Evolutionary conservation across 2,797 vertebrate genomes (phyloP).

Genomic region (Gambelia wislizenii): DNA sequence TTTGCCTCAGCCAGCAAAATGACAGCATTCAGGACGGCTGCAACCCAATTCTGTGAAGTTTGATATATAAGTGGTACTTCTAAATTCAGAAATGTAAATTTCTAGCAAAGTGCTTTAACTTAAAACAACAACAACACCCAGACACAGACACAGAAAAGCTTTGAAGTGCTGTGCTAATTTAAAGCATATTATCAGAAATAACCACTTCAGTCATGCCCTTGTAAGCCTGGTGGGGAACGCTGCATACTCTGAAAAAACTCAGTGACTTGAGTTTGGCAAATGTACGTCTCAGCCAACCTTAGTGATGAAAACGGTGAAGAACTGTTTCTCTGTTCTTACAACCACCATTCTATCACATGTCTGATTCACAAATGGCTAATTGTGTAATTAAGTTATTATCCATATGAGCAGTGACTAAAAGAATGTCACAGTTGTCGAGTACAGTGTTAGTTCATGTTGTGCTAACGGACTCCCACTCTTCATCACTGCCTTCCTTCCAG

Average conservation of each 20-base stretch:
- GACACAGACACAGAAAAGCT: background rate
- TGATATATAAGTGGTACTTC: background rate
- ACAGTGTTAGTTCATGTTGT: constrained; percentile 11
- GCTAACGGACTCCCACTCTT: constrained; percentile 29
- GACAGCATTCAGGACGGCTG: background rate
- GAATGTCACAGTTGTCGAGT: constrained; percentile 25
- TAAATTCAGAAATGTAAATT: background rate
- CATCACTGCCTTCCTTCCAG: constrained; percentile 15
- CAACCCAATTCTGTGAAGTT: background rate
- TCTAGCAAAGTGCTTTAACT: background rate
- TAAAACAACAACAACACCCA: background rate
- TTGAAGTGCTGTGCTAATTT: constrained; percentile 8
- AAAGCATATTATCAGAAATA: background rate
- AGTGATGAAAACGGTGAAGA: background rate
- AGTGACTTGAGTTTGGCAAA: background rate
- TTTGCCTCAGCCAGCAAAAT: background rate
- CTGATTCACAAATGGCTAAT: constrained; percentile 35
- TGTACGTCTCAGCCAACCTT: background rate
- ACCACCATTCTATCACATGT: background rate
- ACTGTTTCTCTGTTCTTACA: background rate
- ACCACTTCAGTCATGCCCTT: background rate
- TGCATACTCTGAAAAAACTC: background rate
- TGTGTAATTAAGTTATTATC: constrained; percentile 44
- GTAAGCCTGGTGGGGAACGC: background rate
- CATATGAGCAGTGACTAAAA: constrained; percentile 29